Evolutionary conservation across 2,797 vertebrate species (phyloP).

Genomic region (Aldrovandia affinis): DNA sequence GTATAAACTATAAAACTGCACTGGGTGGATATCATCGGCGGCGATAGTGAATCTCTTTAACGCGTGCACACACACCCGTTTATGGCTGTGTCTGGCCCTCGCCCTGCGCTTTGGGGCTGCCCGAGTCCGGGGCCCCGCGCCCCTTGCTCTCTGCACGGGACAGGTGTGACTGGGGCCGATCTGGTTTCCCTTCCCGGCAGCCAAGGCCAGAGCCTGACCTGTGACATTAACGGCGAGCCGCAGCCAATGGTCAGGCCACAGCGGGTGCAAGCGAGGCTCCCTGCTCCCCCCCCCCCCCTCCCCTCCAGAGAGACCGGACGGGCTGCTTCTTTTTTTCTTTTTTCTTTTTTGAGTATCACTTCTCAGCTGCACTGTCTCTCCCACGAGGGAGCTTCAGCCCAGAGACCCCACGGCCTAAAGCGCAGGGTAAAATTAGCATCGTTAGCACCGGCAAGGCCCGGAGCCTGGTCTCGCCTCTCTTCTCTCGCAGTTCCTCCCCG

Average conservation of each 20-base stretch:
- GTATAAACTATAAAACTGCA: too few relatives aligned
- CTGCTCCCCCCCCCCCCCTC: too few relatives aligned
- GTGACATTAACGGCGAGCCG: not conserved
- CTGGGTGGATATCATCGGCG: not conserved
- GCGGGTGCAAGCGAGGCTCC: not conserved
- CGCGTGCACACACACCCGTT: not conserved
- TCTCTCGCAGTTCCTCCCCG: too few relatives aligned
- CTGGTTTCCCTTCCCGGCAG: not conserved
- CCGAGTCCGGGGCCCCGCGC: too few relatives aligned
- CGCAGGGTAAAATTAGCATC: not conserved
- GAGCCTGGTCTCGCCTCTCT: too few relatives aligned
- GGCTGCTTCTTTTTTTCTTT: too few relatives aligned
- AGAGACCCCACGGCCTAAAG: not conserved
- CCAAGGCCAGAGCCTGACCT: not conserved
- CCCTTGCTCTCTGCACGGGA: not conserved
- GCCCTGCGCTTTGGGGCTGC: not conserved
- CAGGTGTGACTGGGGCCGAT: not conserved
- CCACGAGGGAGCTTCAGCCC: not conserved
- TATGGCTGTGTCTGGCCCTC: not conserved
- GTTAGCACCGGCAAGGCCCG: not conserved
- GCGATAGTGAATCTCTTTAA: not conserved
- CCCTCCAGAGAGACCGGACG: too few relatives aligned
- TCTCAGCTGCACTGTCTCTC: not conserved
- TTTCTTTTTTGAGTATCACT: too few relatives aligned
- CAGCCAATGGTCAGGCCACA: not conserved